A percentile compares a stretch with the other conserved stretches of the same genome.
Conservation (phyloP, 2,888 invertebrate genomes). For the Nemotelus pantherinus region DNA sequence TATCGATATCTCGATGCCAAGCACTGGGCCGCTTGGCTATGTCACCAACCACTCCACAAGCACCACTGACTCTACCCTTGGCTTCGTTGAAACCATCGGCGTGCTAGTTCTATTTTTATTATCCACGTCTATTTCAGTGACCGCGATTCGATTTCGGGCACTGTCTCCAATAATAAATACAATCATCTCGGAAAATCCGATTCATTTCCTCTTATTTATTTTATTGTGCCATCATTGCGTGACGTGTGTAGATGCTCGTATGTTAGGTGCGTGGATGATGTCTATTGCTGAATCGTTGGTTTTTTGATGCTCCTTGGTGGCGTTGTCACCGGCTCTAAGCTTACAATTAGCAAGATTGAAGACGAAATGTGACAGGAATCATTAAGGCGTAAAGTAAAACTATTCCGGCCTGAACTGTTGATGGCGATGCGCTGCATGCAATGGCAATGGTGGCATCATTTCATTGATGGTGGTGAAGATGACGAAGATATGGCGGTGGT, state of each 20-base stretch:
- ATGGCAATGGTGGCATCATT: not conserved
- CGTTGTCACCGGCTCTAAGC: not conserved
- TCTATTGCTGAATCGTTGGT: no score
- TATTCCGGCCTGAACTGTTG: conserved; percentile 10
- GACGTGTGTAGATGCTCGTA: not conserved
- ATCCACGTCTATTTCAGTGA: conserved; percentile 32
- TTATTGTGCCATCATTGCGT: conserved; percentile 28
- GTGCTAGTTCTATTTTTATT: conserved; percentile 22
- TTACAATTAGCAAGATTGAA: conserved; percentile 19
- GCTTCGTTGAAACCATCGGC: not conserved
- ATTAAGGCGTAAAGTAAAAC: conserved; percentile 26
- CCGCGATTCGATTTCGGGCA: conserved; percentile 34
- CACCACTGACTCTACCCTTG: not conserved
- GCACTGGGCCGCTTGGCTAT: not conserved
- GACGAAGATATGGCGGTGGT: not conserved
- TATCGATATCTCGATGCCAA: not conserved
- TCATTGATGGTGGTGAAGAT: no score
- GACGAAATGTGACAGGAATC: conserved; percentile 34
- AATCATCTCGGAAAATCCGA: conserved; percentile 7
- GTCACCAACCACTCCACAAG: not conserved
- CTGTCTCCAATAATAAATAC: conserved; percentile 29
- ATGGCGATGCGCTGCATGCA: not conserved
- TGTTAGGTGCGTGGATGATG: no score
- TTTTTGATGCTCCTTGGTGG: not conserved
- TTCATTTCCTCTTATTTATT: conserved; percentile 37